Evolutionary conservation across 2,113 vertebrate genomes (phyloP).

Genomic region (Daboia siamensis): DNA sequence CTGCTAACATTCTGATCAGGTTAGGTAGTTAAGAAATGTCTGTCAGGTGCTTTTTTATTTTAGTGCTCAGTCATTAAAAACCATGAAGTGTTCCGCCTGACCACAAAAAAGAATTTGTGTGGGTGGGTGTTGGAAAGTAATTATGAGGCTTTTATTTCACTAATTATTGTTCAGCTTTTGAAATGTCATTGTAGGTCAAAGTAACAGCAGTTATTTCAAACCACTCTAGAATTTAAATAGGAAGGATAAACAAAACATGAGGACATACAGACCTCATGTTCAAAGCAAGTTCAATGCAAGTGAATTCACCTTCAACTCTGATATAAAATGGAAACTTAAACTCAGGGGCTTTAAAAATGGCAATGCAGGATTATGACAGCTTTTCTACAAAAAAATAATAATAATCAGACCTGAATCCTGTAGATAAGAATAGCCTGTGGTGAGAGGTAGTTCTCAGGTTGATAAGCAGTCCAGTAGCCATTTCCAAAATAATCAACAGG

Average conservation of each 20-base stretch:
- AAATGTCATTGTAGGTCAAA: conserved; percentile 69
- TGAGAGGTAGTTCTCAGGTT: not conserved
- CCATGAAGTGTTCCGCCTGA: conserved; percentile 42
- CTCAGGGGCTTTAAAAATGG: conserved; percentile 7
- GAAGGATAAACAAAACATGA: conserved; percentile 36
- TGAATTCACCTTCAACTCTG: conserved; percentile 38
- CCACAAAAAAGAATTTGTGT: conserved; percentile 42
- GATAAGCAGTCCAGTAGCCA: not conserved
- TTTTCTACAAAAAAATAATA: not conserved
- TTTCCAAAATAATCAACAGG: not conserved
- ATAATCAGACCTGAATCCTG: not conserved
- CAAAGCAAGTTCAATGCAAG: conserved; percentile 45
- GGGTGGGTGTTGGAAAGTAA: conserved; percentile 59
- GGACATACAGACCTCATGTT: conserved; percentile 7
- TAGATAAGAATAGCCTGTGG: not conserved
- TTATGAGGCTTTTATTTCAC: conserved; percentile 68
- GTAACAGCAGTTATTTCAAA: conserved; percentile 57
- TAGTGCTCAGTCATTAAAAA: conserved; percentile 44
- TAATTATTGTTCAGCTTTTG: conserved; percentile 69
- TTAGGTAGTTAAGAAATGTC: conserved; percentile 33
- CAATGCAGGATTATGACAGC: not conserved
- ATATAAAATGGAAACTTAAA: conserved; percentile 40
- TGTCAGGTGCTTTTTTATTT: conserved; percentile 50
- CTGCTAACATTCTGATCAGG: conserved; percentile 32
- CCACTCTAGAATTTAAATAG: conserved; percentile 60